Evolutionary conservation across 30 jellyfish, hydroid and myxozoan species (phyloP).

Genomic region (Sanderia malayensis): DNA sequence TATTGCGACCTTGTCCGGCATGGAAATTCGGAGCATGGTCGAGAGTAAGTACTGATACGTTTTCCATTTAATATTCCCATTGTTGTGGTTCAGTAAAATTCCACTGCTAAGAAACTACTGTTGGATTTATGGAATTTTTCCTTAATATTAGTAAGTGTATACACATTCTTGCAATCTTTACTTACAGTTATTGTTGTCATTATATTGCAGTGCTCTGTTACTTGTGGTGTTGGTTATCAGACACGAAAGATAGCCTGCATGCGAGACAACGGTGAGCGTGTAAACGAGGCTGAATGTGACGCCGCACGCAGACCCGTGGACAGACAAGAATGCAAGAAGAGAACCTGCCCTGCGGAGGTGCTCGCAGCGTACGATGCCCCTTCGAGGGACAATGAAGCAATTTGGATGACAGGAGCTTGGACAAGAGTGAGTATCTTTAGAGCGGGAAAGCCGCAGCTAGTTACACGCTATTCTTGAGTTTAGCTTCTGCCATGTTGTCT

Average conservation of each 20-base stretch:
- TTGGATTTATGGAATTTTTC: no score
- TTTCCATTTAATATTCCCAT: no score
- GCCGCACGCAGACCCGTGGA: slow-evolving; percentile 69
- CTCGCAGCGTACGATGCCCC: slow-evolving; percentile 63
- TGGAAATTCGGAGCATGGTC: slow-evolving; percentile 95
- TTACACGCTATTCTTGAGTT: no score
- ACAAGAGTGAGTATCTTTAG: slow-evolving; percentile 51
- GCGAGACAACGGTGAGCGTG: slow-evolving; percentile 70
- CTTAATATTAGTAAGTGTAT: no score
- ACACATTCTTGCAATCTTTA: no score
- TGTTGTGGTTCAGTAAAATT: no score
- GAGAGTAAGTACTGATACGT: slow-evolving; percentile 74
- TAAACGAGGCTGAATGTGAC: slow-evolving; percentile 69
- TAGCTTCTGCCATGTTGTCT: no score
- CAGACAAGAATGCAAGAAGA: slow-evolving; percentile 67
- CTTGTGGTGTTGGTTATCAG: slow-evolving; percentile 86
- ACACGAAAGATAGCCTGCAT: slow-evolving; percentile 79
- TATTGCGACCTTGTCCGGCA: slow-evolving; percentile 79
- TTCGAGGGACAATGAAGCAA: slow-evolving; percentile 32
- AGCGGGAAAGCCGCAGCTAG: no score
- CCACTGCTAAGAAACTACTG: no score
- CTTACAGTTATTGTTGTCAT: no score
- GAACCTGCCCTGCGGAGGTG: slow-evolving; percentile 80
- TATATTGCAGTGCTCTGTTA: slow-evolving; percentile 72
- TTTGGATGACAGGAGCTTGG: slow-evolving; percentile 99